A percentile compares a stretch with the other conserved stretches of the same genome.
Evolutionary conservation across 2,113 vertebrate species (phyloP).

Genomic region (Strix aluco): DNA sequence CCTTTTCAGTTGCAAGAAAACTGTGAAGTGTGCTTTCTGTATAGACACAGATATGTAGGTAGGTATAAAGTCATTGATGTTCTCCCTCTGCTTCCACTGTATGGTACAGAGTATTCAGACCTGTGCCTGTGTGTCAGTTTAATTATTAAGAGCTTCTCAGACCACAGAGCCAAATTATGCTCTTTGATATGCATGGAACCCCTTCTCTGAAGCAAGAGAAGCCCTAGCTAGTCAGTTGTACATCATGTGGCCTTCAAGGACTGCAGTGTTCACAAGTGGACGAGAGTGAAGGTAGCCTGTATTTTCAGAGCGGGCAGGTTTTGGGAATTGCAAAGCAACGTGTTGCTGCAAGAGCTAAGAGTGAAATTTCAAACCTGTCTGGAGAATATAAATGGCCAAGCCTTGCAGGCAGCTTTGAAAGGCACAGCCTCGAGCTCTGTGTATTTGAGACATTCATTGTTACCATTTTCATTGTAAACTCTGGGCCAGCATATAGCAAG

Average conservation of each 20-base stretch:
- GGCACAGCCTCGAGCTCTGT: background rate
- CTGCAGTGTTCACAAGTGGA: accelerated
- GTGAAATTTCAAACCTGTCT: background rate
- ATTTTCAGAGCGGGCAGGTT: background rate
- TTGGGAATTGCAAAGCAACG: background rate
- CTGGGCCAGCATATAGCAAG: background rate
- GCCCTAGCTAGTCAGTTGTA: accelerated
- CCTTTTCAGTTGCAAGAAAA: background rate
- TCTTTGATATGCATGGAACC: background rate
- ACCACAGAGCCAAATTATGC: background rate
- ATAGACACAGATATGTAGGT: background rate
- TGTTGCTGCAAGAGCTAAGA: background rate
- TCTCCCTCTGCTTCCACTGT: background rate
- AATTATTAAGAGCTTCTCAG: constrained; percentile 13
- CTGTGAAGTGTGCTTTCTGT: background rate
- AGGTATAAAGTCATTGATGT: background rate
- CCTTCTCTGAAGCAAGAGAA: background rate
- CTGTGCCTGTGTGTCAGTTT: background rate
- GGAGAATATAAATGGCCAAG: background rate
- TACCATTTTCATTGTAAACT: background rate
- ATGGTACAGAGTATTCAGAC: background rate
- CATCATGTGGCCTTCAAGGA: background rate
- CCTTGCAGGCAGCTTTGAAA: background rate
- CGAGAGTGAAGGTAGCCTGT: background rate
- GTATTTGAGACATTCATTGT: accelerated